Conservation (phyloP, 1,140 invertebrate species). For the Sitobion miscanthi region DNA sequence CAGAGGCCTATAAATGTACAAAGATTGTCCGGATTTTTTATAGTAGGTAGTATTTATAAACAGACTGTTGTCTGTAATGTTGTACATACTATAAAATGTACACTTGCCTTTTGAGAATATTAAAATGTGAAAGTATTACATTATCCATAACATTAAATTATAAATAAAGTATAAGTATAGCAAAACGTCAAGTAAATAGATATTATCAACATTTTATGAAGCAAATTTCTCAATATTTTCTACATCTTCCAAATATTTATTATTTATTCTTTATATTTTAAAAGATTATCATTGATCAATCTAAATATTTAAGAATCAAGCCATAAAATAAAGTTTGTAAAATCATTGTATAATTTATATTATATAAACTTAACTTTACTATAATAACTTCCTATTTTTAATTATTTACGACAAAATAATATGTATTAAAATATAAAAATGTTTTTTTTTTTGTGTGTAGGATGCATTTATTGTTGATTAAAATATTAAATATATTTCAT, state of each 20-base stretch:
- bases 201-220: not conserved
- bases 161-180: not conserved
- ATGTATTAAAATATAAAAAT: slow-evolving; percentile 4
- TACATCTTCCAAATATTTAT: not conserved
- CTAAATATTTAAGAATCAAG: not conserved
- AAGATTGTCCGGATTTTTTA: not conserved
- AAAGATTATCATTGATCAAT: not conserved
- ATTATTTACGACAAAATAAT: not conserved
- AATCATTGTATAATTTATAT: not conserved
- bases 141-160: not conserved
- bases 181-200: not conserved
- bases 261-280: not conserved
- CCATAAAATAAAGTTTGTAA: not conserved
- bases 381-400: not conserved
- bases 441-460: not conserved
- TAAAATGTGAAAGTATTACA: not conserved
- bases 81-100: not conserved
- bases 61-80: not conserved
- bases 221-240: not conserved
- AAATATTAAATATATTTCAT: slow-evolving; percentile 1
- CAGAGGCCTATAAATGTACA: not conserved
- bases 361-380: slow-evolving; percentile 7
- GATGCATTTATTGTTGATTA: slow-evolving; percentile 1
- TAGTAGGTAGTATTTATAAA: not conserved
- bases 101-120: not conserved